A percentile compares a stretch with the other conserved stretches of the same genome.
Conservation (phyloP, 2,113 vertebrate genomes). For the Lutjanus erythropterus region DNA sequence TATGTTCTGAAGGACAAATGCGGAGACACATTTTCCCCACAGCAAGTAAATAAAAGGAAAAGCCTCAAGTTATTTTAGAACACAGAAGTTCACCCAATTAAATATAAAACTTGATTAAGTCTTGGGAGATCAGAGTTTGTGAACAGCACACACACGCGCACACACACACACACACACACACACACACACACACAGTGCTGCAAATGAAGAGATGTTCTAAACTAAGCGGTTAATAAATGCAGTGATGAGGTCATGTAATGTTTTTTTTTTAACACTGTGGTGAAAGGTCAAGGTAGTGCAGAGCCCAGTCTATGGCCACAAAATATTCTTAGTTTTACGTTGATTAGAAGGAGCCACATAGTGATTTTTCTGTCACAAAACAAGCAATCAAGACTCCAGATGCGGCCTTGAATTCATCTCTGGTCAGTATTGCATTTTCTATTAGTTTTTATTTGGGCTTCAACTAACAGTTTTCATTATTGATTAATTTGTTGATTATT, state of each 20-base stretch:
- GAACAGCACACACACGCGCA: background rate
- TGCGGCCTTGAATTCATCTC: background rate
- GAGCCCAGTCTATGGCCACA: background rate
- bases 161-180: background rate
- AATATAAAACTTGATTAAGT: conserved; percentile 1
- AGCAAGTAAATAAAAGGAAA: conserved; percentile 8
- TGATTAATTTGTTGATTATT: background rate
- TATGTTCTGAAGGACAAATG: conserved; percentile 34
- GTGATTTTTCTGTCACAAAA: background rate
- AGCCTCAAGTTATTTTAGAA: conserved; percentile 1
- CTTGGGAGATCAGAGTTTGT: background rate
- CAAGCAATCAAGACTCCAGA: background rate
- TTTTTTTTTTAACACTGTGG: conserved; percentile 5
- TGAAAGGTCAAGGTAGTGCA: conserved; percentile 7
- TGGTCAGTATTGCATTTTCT: background rate
- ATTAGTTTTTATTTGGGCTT: background rate
- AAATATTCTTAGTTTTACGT: background rate
- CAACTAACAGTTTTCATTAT: background rate
- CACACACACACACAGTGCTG: background rate
- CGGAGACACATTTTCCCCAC: background rate
- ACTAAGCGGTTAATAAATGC: background rate
- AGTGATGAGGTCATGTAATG: background rate
- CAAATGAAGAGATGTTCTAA: background rate
- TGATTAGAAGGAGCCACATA: background rate
- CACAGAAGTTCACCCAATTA: conserved; percentile 1